These are phyloP conservation scores for Polia nebulosa DNA, from an alignment of 2,888 invertebrate species.

Conservation along the genomic window DNA sequence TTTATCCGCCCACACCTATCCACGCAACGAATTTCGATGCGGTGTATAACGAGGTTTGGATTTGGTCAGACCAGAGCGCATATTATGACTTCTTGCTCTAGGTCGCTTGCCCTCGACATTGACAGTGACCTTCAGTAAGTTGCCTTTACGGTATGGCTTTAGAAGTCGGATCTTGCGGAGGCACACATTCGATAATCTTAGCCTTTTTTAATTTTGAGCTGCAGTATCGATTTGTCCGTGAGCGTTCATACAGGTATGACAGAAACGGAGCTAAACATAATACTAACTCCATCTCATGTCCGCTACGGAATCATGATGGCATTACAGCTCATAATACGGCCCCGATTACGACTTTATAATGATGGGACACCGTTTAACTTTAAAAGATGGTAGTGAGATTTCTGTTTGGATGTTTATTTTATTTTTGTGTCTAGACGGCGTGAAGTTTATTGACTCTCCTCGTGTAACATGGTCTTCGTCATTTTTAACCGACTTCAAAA, in stretches of 20 bases:
- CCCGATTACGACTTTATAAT: constrained; percentile 48
- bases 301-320: constrained; percentile 11
- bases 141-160: no score
- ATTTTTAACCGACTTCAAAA: no score
- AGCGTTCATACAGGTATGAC: not conserved
- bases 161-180: no score
- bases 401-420: constrained; percentile 21
- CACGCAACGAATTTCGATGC: no score
- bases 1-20: no score
- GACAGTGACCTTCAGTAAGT: no score
- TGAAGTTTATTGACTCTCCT: constrained; percentile 19
- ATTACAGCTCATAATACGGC: not conserved
- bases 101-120: no score
- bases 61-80: not conserved
- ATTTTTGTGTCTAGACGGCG: constrained; percentile 27
- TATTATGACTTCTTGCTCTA: not conserved
- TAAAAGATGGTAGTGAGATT: constrained; percentile 26
- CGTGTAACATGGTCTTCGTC: not conserved
- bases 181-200: not conserved
- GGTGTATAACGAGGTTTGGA: not conserved
- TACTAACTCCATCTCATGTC: not conserved
- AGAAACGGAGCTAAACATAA: not conserved
- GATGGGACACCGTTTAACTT: constrained; percentile 39
- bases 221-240: not conserved
- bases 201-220: not conserved